These are phyloP conservation scores for Margaritifera margaritifera DNA, from an alignment of 2,888 invertebrate species.

Conservation along the genomic window DNA sequence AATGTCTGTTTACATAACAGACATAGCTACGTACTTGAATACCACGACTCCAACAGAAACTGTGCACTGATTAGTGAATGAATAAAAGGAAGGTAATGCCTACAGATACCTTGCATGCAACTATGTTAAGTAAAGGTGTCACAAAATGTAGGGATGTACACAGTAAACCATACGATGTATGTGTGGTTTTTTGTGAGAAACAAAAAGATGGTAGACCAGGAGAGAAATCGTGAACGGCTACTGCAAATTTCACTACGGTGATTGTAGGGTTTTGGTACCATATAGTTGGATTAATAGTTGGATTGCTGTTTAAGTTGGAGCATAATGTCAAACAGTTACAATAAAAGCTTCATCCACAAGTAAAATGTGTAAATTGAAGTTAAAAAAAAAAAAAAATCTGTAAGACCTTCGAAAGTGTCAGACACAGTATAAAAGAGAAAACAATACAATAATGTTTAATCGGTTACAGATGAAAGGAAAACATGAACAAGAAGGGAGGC, in stretches of 20 bases:
- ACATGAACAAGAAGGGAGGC: constrained; percentile 1
- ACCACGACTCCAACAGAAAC: too few relatives aligned
- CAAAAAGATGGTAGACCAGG: constrained; percentile 7
- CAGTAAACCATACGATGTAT: constrained; percentile 27
- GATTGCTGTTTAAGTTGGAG: constrained; percentile 21
- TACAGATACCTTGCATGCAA: too few relatives aligned
- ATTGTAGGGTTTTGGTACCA: constrained; percentile 27
- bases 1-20: too few relatives aligned
- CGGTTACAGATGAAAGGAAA: neutral
- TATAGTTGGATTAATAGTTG: constrained; percentile 18
- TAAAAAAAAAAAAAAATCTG: constrained; percentile 9
- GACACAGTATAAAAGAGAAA: constrained; percentile 11
- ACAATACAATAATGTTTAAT: constrained; percentile 7
- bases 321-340: too few relatives aligned
- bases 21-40: too few relatives aligned
- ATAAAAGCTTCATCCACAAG: constrained; percentile 15
- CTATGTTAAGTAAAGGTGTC: constrained; percentile 5
- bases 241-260: constrained; percentile 29
- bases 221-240: constrained; percentile 15
- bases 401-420: constrained; percentile 3
- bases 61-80: too few relatives aligned
- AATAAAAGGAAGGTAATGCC: too few relatives aligned
- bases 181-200: constrained; percentile 22
- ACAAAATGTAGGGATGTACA: constrained; percentile 28
- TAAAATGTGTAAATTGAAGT: constrained; percentile 16